Conservation (phyloP, 2,113 vertebrate species). For the Oenanthe melanoleuca region DNA sequence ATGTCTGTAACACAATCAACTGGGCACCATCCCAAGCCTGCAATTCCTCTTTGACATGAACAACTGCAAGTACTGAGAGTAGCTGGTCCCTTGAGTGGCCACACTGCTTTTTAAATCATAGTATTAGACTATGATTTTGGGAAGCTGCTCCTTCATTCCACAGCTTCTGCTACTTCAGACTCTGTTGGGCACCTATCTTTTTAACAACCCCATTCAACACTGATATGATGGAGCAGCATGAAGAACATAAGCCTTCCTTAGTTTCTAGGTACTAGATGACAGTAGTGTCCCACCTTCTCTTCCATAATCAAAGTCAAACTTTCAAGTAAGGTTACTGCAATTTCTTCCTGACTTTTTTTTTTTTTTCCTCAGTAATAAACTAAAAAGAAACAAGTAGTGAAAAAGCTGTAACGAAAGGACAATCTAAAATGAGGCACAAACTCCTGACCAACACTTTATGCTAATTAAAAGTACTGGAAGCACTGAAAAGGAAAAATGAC, state of each 20-base stretch:
- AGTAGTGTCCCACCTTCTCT: background rate
- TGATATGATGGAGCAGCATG: fast-evolving
- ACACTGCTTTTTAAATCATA: background rate
- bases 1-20: background rate
- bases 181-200: background rate
- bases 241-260: background rate
- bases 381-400: background rate
- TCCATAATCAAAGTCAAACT: background rate
- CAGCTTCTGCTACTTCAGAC: background rate
- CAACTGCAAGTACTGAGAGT: fast-evolving
- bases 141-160: background rate
- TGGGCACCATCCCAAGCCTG: background rate
- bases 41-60: fast-evolving
- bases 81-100: background rate
- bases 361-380: background rate
- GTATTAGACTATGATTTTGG: background rate
- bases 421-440: background rate
- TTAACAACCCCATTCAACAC: background rate
- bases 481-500: background rate
- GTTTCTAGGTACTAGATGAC: background rate
- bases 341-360: background rate
- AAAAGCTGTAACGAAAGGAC: background rate
- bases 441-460: background rate
- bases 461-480: background rate
- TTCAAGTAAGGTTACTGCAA: background rate